Conservation (phyloP, 1,140 invertebrate genomes). For the Drosophila watanabei region DNA sequence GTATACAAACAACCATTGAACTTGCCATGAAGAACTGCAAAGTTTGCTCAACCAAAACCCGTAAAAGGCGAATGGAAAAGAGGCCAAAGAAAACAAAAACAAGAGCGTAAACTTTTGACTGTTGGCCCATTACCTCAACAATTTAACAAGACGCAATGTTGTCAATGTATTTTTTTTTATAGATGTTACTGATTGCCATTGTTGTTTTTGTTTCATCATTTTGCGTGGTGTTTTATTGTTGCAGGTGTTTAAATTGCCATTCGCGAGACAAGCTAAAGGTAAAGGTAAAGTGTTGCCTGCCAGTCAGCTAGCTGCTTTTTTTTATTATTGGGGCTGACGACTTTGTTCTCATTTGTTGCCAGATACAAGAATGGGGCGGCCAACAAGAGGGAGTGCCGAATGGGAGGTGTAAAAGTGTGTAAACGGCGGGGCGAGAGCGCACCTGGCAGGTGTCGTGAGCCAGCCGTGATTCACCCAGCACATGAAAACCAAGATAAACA, state of each 20-base stretch:
- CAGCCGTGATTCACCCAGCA: conserved; percentile 38
- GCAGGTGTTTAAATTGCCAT: conserved; percentile 69
- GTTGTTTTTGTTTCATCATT: conserved; percentile 32
- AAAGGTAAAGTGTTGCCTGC: conserved; percentile 5
- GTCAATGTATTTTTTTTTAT: conserved; percentile 41
- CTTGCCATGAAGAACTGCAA: conserved; percentile 55
- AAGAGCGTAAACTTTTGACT: conserved; percentile 42
- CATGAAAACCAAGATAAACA: conserved; percentile 1
- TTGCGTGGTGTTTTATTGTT: conserved; percentile 57
- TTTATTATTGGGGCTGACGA: conserved; percentile 40
- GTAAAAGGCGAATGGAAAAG: conserved; percentile 12
- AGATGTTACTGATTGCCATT: conserved; percentile 23
- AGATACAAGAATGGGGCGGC: conserved; percentile 13
- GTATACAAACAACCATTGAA: conserved; percentile 52
- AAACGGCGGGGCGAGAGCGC: conserved; percentile 14
- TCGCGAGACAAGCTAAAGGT: conserved; percentile 44
- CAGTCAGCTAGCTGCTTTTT: conserved; percentile 3
- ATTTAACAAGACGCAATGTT: conserved; percentile 45
- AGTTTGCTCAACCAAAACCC: conserved; percentile 55
- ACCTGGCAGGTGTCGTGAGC: conserved; percentile 30
- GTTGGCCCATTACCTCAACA: conserved; percentile 34
- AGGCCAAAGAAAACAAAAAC: conserved; percentile 23
- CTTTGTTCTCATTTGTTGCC: conserved; percentile 42
- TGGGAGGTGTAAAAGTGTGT: background rate
- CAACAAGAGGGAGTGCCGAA: too few relatives aligned